phyloP scores from a whole-genome alignment of 2,113 vertebrate genomes.

The Oophaga pumilio region DNA sequence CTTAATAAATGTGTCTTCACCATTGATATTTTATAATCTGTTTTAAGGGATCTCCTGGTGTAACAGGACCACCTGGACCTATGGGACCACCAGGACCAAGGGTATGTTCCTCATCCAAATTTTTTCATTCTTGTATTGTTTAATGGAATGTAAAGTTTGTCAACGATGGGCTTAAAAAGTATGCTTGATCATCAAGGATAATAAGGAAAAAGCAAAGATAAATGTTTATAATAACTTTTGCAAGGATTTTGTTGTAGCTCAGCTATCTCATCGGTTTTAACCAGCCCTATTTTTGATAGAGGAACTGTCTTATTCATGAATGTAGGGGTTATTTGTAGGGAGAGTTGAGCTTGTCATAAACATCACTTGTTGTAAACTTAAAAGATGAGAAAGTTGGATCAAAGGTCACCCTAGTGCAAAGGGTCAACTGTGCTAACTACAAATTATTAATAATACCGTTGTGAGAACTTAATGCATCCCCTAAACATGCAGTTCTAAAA shows the following conservation, averaged over 20 bases:
- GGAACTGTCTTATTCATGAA: not conserved
- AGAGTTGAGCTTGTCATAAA: not conserved
- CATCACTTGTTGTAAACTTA: not conserved
- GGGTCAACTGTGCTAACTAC: not conserved
- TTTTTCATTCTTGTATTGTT: not conserved
- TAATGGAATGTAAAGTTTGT: not conserved
- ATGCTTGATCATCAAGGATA: not conserved
- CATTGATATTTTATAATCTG: constrained; percentile 55
- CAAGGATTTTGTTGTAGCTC: not conserved
- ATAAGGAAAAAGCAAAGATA: not conserved
- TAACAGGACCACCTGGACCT: constrained; percentile 81
- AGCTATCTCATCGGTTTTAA: not conserved
- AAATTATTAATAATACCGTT: not conserved
- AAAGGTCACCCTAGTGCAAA: not conserved
- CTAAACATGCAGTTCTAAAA: not conserved
- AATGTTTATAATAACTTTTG: no score
- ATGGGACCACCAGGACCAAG: constrained; percentile 86
- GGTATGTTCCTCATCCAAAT: constrained; percentile 71
- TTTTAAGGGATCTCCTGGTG: constrained; percentile 83
- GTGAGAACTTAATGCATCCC: not conserved
- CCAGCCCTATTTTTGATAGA: not conserved
- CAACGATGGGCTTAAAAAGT: not conserved
- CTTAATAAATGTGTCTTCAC: not conserved
- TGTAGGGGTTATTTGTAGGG: not conserved
- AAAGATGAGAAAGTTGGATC: not conserved